These are phyloP conservation scores for Phycodurus eques DNA, from an alignment of 2,113 vertebrate genomes.

Conservation along the genomic window DNA sequence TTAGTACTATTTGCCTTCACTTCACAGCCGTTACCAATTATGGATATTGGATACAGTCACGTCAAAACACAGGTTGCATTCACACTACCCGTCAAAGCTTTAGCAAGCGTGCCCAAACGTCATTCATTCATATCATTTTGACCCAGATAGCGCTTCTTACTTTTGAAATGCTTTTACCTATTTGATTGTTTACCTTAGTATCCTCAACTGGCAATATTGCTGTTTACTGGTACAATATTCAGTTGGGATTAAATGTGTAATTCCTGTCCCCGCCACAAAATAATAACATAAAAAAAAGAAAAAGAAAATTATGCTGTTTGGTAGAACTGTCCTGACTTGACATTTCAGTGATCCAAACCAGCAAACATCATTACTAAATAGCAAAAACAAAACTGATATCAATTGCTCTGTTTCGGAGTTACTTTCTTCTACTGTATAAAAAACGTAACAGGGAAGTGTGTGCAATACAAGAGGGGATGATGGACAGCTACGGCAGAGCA, in stretches of 20 bases:
- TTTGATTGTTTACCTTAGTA: no score
- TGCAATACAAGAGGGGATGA: conserved; percentile 40
- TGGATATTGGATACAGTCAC: background rate
- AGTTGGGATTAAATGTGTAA: no score
- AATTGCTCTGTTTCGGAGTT: background rate
- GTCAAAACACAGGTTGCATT: background rate
- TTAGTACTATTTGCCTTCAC: background rate
- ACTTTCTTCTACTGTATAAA: background rate
- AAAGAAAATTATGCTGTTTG: background rate
- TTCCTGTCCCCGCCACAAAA: no score
- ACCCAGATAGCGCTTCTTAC: background rate
- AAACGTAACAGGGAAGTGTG: background rate
- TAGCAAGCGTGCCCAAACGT: background rate
- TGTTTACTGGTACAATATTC: no score
- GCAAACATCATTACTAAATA: background rate
- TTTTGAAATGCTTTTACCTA: no score
- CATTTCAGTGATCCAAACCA: background rate
- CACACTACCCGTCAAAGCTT: background rate
- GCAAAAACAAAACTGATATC: background rate
- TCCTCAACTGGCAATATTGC: no score
- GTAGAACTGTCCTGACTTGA: background rate
- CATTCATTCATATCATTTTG: background rate
- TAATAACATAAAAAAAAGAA: no score
- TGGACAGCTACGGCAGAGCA: conserved; percentile 47
- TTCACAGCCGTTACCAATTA: background rate